Percentiles rank a stretch among this genome's conserved stretches.
Conservation (phyloP, 2,888 invertebrate species). For the Electrophaes corylata region DNA sequence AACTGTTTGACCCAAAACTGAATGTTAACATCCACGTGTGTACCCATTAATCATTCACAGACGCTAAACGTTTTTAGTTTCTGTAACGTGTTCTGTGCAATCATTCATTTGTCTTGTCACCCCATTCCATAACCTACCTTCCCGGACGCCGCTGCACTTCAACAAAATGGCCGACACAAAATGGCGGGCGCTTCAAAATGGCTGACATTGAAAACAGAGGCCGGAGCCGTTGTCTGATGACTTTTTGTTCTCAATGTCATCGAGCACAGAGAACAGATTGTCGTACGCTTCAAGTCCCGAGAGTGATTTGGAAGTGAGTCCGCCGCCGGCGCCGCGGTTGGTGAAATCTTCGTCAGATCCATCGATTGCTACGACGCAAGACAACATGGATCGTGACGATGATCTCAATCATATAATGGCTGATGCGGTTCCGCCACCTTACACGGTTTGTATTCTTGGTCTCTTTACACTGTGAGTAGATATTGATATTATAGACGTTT, state of each 20-base stretch:
- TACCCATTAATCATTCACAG: constrained; percentile 74
- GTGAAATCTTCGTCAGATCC: constrained; percentile 96
- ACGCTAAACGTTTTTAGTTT: constrained; percentile 70
- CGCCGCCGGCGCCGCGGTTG: constrained; percentile 92
- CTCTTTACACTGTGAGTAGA: constrained; percentile 21
- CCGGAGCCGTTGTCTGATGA: constrained; percentile 98
- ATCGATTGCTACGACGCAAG: constrained; percentile 96
- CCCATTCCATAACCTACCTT: constrained; percentile 82
- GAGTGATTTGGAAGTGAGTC: constrained; percentile 91
- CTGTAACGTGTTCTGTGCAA: constrained; percentile 68
- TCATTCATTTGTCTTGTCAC: constrained; percentile 84
- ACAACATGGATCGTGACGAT: constrained; percentile 89
- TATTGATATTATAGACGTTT: too few species aligned
- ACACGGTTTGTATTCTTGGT: constrained; percentile 86
- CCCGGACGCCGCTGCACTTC: constrained; percentile 65
- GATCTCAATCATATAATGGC: constrained; percentile 79
- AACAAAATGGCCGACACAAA: constrained; percentile 56
- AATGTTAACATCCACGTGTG: constrained; percentile 68
- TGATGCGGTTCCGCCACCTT: constrained; percentile 92
- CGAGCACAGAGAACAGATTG: constrained; percentile 89
- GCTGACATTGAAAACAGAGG: constrained; percentile 86
- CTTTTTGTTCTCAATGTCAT: constrained; percentile 99
- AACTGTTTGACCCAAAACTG: constrained; percentile 23
- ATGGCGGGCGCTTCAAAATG: constrained; percentile 56
- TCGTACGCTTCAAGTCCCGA: constrained; percentile 98